Evolutionary conservation across 1,140 invertebrate species (phyloP).

Genomic region (Spodoptera frugiperda): DNA sequence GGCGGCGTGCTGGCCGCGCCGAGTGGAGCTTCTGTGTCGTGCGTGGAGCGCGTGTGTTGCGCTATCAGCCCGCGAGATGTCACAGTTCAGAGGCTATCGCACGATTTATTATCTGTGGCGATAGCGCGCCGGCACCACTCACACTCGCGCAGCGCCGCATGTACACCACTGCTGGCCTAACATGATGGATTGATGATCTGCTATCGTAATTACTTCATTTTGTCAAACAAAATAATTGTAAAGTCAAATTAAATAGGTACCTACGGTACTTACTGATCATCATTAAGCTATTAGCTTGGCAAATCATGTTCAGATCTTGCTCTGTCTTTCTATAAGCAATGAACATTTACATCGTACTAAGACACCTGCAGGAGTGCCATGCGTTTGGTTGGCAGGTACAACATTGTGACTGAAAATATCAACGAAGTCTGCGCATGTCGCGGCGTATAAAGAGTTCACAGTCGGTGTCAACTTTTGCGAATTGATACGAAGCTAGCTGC

Average conservation of each 20-base stretch:
- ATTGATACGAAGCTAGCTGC: background rate
- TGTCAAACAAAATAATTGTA: too few species aligned
- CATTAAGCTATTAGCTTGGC: too few species aligned
- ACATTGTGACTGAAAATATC: too few species aligned
- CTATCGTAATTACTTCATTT: background rate
- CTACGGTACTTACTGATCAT: too few species aligned
- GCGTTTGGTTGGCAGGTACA: background rate
- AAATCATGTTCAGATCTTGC: too few species aligned
- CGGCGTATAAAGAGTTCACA: too few species aligned
- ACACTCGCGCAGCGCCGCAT: background rate
- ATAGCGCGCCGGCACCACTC: constrained; percentile 16
- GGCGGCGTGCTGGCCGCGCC: background rate
- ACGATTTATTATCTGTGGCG: constrained; percentile 45
- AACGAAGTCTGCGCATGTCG: too few species aligned
- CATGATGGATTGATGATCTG: background rate
- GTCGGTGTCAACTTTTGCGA: too few species aligned
- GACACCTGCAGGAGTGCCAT: too few species aligned
- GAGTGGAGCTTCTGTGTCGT: background rate
- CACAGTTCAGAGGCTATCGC: constrained; percentile 46
- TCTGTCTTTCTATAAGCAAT: too few species aligned
- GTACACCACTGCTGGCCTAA: background rate
- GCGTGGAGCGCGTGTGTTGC: constrained; percentile 18
- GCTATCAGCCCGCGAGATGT: constrained; percentile 39
- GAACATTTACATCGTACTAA: background rate
- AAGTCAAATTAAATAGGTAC: too few species aligned